A percentile compares a stretch with the other conserved stretches of the same genome.
Conservation (phyloP, 2,113 vertebrate genomes). For the Myiopsitta monachus region DNA sequence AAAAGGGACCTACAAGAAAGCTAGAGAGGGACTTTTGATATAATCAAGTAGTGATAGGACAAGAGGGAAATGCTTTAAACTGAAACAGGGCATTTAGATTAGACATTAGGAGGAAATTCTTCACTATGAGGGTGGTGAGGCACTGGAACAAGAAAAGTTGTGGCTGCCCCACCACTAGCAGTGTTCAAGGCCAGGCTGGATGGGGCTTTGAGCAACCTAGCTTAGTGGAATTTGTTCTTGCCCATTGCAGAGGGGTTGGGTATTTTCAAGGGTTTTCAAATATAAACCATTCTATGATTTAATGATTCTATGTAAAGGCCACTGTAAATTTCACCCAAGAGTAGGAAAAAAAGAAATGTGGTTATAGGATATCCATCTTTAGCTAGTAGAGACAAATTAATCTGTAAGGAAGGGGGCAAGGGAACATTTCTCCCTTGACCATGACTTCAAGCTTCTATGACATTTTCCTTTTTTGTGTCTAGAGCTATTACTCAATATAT, state of each 20-base stretch:
- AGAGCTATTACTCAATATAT: background rate
- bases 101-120: background rate
- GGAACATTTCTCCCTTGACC: background rate
- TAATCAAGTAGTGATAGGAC: background rate
- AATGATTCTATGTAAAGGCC: background rate
- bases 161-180: background rate
- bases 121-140: background rate
- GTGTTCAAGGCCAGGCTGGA: background rate
- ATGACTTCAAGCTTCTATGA: background rate
- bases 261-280: background rate
- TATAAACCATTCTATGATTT: background rate
- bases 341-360: background rate
- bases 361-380: background rate
- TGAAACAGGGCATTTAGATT: background rate
- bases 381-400: background rate
- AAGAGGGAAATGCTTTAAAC: background rate
- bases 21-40: background rate
- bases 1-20: background rate
- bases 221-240: background rate
- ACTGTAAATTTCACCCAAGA: background rate
- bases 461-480: background rate
- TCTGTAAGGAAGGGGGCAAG: background rate
- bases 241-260: fast-evolving
- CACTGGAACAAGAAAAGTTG: background rate
- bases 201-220: background rate